Evolutionary conservation across 2,797 vertebrate species (phyloP), one percentile per base, ranked within the genome.

Genomic region (Scolopax bukidnonensis): DNA sequence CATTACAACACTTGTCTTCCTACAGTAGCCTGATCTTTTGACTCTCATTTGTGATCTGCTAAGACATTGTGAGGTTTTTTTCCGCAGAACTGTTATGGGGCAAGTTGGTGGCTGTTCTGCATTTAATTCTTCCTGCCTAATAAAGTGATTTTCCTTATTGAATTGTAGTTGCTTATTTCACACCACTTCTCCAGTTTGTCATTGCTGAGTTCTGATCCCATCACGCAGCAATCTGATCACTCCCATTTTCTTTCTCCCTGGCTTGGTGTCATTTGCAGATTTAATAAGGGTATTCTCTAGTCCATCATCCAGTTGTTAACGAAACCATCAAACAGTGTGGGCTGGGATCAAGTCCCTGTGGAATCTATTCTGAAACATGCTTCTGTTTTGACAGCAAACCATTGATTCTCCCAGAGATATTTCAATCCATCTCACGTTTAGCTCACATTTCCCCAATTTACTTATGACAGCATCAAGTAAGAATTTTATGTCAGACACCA

Each of bases 321-420:
- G 3, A 88, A 85, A 94, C 82, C 89, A 90, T 24, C 61, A 90
- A 93, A 53, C 83, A 70, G 63, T 12, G 5, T 86, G 76, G 92
- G 92, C 90, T 95, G 2, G 1, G 90, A 86, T 93, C 83, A 78
- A 69, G 90, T 93, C 95, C 93, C 90, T 0, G 0, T 78, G 89
- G 84, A 94, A 74, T 91, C 76, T 87, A 3, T 69, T 56, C 79
- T 79, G 88, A 89, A 93, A 78, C 63, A 60, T 38, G 9, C 19
- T 63, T 91, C 70, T 90, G 47, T 96, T 97, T 87, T 94, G 95
- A 97, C 93, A 96, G 86, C 86, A 95, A 94, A 70, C 83, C 79
- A 51, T 59, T 95, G 92, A 93, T 93, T 95, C 77, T 97, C 67
- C 74, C 51, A 45, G 90, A 84, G 91, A 90, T 73, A 69, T 94